Evolutionary conservation across 2,888 invertebrate species (phyloP), one percentile per base, ranked within the genome.

Genomic region (Xestia c-nigrum): DNA sequence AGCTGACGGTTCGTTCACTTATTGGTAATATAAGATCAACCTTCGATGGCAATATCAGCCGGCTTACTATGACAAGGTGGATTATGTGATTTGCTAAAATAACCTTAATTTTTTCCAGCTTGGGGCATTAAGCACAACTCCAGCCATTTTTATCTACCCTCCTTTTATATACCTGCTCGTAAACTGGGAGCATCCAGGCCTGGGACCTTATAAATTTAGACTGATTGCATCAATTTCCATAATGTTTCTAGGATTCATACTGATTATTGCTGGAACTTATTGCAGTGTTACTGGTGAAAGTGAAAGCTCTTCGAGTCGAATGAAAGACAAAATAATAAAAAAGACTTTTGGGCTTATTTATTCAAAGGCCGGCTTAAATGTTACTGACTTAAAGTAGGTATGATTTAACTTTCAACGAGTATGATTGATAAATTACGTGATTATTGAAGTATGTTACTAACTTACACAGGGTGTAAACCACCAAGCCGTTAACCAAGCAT

Each of bases 91-190:
- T n/a, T n/a, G n/a, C n/a, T n/a, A n/a, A n/a, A n/a, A n/a, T n/a
- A n/a, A n/a, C n/a, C n/a, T 31, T 31, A 2, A 31, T 31, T 31
- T 31, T 31, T 31, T 31, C 31, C 90, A 94, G 94, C 79, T 94
- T 2, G 94, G 94, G 1, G 89, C 92, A 0, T 89, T 93, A 76
- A 91, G 92, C 47, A 81, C 93, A 0, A 87, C 91, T 0, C 91
- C 90, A 70, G 90, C 92, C 84, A 91, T 92, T 1, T 93, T 94
- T 78, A 89, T 94, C 31, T 93, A 88, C 67, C 94, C 94, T 9
- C 92, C 94, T 0, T 87, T 94, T 9, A 93, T 94, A 5, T 91
- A 92, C 40, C 84, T 94, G 0, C 78, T 87, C 0, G 52, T 94
- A 0, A 89, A 91, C 64, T 94, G 93, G 94, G 87, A 90, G 1